Evolutionary conservation across 1,140 invertebrate genomes (phyloP).

Genomic region (Stegodyphus mimosarum): DNA sequence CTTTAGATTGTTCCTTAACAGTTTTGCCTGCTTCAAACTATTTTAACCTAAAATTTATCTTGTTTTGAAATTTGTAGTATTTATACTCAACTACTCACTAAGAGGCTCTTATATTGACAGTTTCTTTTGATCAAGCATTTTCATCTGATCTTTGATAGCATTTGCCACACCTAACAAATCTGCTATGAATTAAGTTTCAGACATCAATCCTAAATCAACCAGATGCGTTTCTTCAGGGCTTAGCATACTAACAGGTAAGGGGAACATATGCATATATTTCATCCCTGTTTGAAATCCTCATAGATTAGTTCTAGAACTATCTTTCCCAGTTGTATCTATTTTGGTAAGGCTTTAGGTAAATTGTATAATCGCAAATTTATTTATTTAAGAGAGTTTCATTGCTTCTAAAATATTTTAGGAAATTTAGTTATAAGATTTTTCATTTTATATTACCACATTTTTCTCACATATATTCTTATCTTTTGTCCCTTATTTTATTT

Average conservation of each 20-base stretch:
- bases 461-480: too few relatives aligned
- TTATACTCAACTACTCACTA: conserved; percentile 36
- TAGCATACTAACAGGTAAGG: conserved; percentile 43
- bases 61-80: conserved; percentile 9
- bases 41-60: conserved; percentile 3
- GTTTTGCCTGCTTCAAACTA: not conserved
- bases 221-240: conserved; percentile 11
- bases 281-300: too few relatives aligned
- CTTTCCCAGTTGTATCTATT: too few relatives aligned
- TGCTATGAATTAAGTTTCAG: conserved; percentile 38
- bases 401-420: too few relatives aligned
- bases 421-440: too few relatives aligned
- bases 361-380: too few relatives aligned
- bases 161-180: conserved; percentile 32
- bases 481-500: too few relatives aligned
- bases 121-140: conserved; percentile 33
- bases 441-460: too few relatives aligned
- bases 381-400: too few relatives aligned
- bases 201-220: conserved; percentile 13
- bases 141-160: conserved; percentile 21
- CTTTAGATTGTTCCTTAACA: not conserved
- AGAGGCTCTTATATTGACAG: conserved; percentile 45
- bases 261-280: not conserved
- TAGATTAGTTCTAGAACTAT: too few relatives aligned
- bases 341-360: too few relatives aligned